These are phyloP conservation scores for Silurus meridionalis DNA, from an alignment of 2,113 vertebrate species.

Conservation along the genomic window DNA sequence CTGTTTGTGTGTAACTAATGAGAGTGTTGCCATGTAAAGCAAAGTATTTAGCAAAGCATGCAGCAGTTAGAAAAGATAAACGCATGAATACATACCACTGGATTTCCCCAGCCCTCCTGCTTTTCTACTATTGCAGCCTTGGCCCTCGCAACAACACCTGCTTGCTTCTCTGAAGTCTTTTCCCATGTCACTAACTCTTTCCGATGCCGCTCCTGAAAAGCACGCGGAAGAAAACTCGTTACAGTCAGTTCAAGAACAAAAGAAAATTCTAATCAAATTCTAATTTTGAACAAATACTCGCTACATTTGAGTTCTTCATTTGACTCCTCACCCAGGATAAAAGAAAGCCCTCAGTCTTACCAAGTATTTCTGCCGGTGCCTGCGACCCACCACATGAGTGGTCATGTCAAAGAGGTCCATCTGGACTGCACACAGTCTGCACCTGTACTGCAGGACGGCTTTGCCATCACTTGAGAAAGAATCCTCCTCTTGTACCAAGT, in stretches of 20 bases:
- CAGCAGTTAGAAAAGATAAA: background rate
- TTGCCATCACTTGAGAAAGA: conserved; percentile 42
- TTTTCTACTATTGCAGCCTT: conserved; percentile 73
- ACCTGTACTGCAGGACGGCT: conserved; percentile 60
- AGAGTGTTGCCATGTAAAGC: background rate
- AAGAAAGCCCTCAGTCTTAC: conserved; percentile 54
- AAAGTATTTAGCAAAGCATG: background rate
- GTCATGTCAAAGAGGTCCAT: conserved; percentile 62
- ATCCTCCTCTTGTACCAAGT: conserved; percentile 59
- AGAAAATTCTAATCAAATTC: background rate
- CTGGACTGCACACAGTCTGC: conserved; percentile 62
- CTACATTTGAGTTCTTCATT: background rate
- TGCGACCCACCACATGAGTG: conserved; percentile 72
- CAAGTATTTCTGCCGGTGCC: conserved; percentile 76
- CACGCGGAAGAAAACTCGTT: background rate
- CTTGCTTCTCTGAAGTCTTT: conserved; percentile 49
- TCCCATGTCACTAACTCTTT: conserved; percentile 72
- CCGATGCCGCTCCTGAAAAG: conserved; percentile 64
- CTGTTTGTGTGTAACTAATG: background rate
- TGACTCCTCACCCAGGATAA: background rate
- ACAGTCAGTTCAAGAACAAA: background rate
- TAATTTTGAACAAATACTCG: background rate
- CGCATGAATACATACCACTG: conserved; percentile 55
- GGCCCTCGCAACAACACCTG: conserved; percentile 65
- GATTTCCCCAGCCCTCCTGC: conserved; percentile 71